phyloP scores from a whole-genome alignment of 2,113 vertebrate species.

The Mus pahari region DNA sequence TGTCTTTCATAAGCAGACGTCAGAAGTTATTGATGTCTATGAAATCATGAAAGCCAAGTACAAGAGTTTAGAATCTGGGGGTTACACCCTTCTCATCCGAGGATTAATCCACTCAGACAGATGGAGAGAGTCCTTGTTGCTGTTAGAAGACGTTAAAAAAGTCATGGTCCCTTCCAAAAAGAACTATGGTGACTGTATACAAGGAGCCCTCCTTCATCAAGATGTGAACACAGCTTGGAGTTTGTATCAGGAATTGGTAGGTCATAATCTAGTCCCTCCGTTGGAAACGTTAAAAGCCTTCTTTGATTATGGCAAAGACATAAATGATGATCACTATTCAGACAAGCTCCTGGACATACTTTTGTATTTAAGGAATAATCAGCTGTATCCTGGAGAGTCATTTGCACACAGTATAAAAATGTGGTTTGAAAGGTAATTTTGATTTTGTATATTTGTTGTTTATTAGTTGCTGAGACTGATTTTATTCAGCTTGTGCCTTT shows the following conservation, averaged over 20 bases:
- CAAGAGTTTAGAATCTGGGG: slow-evolving; percentile 90
- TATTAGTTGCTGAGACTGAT: slow-evolving; percentile 32
- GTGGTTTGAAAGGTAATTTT: slow-evolving; percentile 96
- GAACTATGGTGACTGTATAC: slow-evolving; percentile 91
- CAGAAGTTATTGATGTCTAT: slow-evolving; percentile 92
- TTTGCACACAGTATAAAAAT: slow-evolving; percentile 91
- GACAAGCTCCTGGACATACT: slow-evolving; percentile 89
- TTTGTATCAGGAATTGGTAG: slow-evolving; percentile 91
- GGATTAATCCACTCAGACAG: slow-evolving; percentile 89
- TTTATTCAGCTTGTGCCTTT: slow-evolving; percentile 43
- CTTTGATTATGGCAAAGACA: slow-evolving; percentile 87
- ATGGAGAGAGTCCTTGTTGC: slow-evolving; percentile 90
- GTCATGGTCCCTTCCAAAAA: slow-evolving; percentile 86
- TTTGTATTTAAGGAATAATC: slow-evolving; percentile 92
- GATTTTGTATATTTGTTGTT: slow-evolving; percentile 41
- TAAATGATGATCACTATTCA: slow-evolving; percentile 85
- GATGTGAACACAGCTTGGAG: slow-evolving; percentile 88
- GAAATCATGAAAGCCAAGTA: slow-evolving; percentile 93
- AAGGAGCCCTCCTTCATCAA: slow-evolving; percentile 88
- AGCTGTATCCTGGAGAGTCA: slow-evolving; percentile 90
- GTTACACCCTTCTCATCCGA: slow-evolving; percentile 90
- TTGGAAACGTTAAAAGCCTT: slow-evolving; percentile 89
- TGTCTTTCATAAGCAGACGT: slow-evolving; percentile 86
- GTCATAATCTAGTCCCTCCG: slow-evolving; percentile 86
- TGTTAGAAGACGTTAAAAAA: slow-evolving; percentile 92